phyloP scores from a whole-genome alignment of 2,888 invertebrate genomes.

The Petrolisthes cinctipes region DNA sequence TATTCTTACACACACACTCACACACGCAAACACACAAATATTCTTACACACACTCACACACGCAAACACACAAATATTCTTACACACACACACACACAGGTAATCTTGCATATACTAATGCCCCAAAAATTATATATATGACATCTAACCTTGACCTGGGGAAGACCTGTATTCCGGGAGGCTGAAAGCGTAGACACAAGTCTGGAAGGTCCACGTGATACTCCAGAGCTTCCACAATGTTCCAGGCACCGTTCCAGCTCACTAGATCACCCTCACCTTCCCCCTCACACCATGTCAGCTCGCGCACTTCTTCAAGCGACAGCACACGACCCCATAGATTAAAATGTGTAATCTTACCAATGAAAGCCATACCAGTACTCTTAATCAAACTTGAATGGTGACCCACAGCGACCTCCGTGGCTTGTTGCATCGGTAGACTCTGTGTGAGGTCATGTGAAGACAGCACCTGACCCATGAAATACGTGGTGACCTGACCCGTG shows the following conservation, averaged over 20 bases:
- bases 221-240: background rate
- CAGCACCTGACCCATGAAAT: slow-evolving; percentile 21
- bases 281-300: slow-evolving; percentile 18
- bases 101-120: too few relatives aligned
- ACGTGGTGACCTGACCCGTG: background rate
- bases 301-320: slow-evolving; percentile 16
- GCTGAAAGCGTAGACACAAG: background rate
- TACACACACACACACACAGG: too few relatives aligned
- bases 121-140: too few relatives aligned
- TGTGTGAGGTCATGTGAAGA: slow-evolving; percentile 4
- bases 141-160: background rate
- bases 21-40: too few relatives aligned
- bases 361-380: background rate
- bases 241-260: slow-evolving; percentile 42
- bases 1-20: too few relatives aligned
- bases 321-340: slow-evolving; percentile 49
- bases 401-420: slow-evolving; percentile 32
- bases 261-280: slow-evolving; percentile 40
- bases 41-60: too few relatives aligned
- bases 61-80: too few relatives aligned
- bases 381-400: slow-evolving; percentile 2
- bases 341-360: slow-evolving; percentile 53
- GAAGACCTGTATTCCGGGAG: slow-evolving; percentile 12
- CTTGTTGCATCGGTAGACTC: background rate
- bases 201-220: background rate